Percentiles rank a stretch among this genome's conserved stretches.
Conservation (phyloP, 2,888 invertebrate genomes). For the Phymatocera aterrima region DNA sequence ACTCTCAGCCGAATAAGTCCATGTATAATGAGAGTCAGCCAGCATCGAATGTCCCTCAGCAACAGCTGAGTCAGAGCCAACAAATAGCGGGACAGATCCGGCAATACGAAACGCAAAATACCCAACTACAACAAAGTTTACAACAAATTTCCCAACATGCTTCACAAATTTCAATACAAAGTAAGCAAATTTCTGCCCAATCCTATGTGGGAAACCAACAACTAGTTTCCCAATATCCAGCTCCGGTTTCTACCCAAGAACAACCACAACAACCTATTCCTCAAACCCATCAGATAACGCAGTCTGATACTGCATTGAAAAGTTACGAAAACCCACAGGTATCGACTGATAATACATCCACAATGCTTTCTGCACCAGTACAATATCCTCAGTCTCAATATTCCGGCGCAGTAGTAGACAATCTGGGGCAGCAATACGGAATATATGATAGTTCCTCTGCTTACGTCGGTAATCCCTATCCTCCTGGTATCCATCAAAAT, state of each 20-base stretch:
- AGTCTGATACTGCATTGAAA: background rate
- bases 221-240: constrained; percentile 11
- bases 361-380: background rate
- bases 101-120: constrained; percentile 34
- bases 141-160: constrained; percentile 24
- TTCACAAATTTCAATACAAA: background rate
- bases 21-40: background rate
- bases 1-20: background rate
- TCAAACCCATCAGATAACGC: constrained; percentile 2
- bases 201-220: background rate
- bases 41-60: background rate
- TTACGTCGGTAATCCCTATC: constrained; percentile 1
- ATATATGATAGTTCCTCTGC: background rate
- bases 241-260: background rate
- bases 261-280: background rate
- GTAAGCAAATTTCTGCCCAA: background rate
- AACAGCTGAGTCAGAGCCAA: constrained; percentile 31
- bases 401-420: background rate
- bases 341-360: background rate
- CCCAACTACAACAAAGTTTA: constrained; percentile 30
- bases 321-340: background rate
- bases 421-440: constrained; percentile 2
- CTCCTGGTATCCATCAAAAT: constrained; percentile 36
- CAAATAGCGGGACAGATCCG: constrained; percentile 27
- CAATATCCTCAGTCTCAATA: constrained; percentile 33